Evolutionary conservation across 2,797 vertebrate genomes (phyloP).

Genomic region (Alosa sapidissima): DNA sequence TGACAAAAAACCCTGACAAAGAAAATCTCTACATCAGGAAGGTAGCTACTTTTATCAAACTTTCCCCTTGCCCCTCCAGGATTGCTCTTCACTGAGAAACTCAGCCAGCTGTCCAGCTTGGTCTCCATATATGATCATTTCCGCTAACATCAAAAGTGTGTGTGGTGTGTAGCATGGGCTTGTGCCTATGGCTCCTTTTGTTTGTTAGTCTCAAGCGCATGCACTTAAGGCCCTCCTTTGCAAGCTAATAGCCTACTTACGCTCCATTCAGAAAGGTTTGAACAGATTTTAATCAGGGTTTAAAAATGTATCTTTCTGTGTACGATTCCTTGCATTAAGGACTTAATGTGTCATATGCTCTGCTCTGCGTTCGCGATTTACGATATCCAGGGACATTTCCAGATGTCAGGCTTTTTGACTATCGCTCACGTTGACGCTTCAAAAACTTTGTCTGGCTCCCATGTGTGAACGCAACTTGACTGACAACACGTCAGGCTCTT

Average conservation of each 20-base stretch:
- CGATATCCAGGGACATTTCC: neutral
- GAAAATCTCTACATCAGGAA: too few species aligned
- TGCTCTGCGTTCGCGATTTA: neutral
- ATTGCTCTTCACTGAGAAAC: too few species aligned
- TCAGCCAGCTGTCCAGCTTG: neutral
- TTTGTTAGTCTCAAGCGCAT: neutral
- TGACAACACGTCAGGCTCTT: neutral
- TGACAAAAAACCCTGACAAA: too few species aligned
- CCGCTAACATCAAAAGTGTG: too few species aligned
- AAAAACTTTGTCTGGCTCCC: neutral
- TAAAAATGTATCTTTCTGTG: neutral
- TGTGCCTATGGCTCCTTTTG: neutral
- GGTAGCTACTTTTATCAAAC: neutral
- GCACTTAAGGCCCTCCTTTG: neutral
- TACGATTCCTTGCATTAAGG: neutral
- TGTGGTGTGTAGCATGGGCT: too few species aligned
- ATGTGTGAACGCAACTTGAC: neutral
- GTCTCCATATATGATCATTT: neutral
- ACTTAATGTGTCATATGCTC: neutral
- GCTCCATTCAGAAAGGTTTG: neutral
- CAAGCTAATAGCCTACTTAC: neutral
- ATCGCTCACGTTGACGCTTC: neutral
- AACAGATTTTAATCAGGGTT: neutral
- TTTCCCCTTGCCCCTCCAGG: too few species aligned
- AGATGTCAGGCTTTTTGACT: slow-evolving; percentile 4